Conservation (phyloP, 2,797 vertebrate genomes). For the Crenichthys baileyi region DNA sequence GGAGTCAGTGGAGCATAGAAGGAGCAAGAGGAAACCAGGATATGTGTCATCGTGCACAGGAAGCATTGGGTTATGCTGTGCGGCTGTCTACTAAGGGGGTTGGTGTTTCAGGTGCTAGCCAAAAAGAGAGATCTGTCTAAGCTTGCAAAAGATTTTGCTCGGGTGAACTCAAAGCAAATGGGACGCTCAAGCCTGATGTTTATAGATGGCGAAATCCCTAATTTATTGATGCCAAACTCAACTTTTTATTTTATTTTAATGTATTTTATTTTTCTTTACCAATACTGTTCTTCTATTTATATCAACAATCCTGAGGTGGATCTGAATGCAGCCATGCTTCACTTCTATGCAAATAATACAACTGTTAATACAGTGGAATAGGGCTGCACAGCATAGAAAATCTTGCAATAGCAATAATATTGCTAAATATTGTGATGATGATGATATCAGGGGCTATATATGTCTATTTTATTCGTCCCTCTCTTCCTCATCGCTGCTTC, state of each 20-base stretch:
- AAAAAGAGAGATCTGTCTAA: slow-evolving; percentile 65
- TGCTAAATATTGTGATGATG: no score
- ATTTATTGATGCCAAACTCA: neutral
- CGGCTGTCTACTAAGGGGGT: slow-evolving; percentile 58
- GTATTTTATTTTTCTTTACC: neutral
- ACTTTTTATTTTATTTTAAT: neutral
- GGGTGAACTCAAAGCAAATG: slow-evolving; percentile 26
- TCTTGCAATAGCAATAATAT: no score
- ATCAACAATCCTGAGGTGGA: no score
- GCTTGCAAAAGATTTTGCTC: slow-evolving; percentile 57
- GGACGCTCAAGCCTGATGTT: slow-evolving; percentile 31
- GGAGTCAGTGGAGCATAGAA: slow-evolving; percentile 53
- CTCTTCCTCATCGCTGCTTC: no score
- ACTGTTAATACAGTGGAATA: no score
- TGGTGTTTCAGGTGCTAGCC: slow-evolving; percentile 66
- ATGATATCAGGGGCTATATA: no score
- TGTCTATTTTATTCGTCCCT: no score
- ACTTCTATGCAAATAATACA: no score
- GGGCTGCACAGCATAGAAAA: no score
- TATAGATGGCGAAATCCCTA: neutral
- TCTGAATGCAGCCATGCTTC: no score
- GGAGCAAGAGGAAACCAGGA: slow-evolving; percentile 65
- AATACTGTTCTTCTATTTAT: no score
- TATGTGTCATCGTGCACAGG: slow-evolving; percentile 74
- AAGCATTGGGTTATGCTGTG: slow-evolving; percentile 59